Evolutionary conservation across 2,888 invertebrate genomes (phyloP).

Genomic region (Papilio protenor): DNA sequence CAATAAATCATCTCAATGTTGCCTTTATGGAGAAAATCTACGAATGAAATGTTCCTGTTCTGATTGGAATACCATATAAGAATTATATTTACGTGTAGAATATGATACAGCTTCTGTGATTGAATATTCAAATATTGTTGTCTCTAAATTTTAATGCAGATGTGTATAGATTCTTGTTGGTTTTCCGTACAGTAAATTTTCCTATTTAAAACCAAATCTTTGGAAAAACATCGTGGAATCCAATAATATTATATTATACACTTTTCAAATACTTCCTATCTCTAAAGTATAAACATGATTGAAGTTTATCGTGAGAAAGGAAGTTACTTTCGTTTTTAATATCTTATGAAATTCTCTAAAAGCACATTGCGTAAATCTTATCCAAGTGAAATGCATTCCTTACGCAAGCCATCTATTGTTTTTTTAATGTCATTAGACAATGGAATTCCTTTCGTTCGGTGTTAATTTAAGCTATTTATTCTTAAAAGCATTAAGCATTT

Average conservation of each 20-base stretch:
- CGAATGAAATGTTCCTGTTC: conserved; percentile 3
- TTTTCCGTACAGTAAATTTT: no score
- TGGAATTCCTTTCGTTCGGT: background rate
- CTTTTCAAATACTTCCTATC: background rate
- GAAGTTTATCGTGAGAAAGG: background rate
- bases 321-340: background rate
- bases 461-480: conserved; percentile 3
- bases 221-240: no score
- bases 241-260: no score
- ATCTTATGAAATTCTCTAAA: background rate
- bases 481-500: background rate
- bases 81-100: background rate
- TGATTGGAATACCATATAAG: conserved; percentile 17
- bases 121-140: background rate
- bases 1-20: conserved; percentile 28
- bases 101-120: background rate
- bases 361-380: conserved; percentile 8
- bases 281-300: background rate
- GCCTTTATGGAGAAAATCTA: conserved; percentile 25
- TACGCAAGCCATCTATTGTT: conserved; percentile 33
- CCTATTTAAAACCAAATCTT: no score
- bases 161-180: no score
- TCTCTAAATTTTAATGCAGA: no score
- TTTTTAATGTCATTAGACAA: conserved; percentile 35
- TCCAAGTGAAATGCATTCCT: background rate